Base-by-base conservation (phyloP, 1,140 invertebrate species). In the Drosophila nigromelanica region DNA sequence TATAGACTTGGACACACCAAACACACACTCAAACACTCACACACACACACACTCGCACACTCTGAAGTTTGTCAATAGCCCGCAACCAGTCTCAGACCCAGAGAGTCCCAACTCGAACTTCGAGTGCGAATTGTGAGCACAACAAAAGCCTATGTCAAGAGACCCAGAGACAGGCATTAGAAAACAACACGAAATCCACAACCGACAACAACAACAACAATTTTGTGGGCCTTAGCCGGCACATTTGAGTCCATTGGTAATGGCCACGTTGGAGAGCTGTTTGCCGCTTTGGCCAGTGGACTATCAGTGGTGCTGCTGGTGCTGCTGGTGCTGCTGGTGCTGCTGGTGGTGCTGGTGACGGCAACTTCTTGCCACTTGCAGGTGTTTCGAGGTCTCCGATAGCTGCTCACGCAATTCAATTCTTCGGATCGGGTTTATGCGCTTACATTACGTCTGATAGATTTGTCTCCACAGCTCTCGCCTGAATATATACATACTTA, bases 121-220 rank as follows among this genome's bases (percentile, higher is more conserved):
- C 35, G 33, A 63, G 51, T 52, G 64, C 51, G 59, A 68, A 27
- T 12, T 40, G 56, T 40, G 27, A 67, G 55, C 55, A 55, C 51
- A 37, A 52, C 66, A 62, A 45, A 71, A 58, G 60, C 60, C 42
- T 52, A 60, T 35, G 48, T 15, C 61, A 30, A 54, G 50, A 64
- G 55, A 45, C 21, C 61, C 27, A 54, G 50, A 61, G 55, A 58
- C 54, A 45, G 61, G 63, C 61, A 73, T 64, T 77, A 71, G 62
- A 79, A 8, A 79, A 62, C 59, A 47, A 67, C 39, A 81, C 66
- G 48, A 67, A 48, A 63, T 82, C 75, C 79, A 78, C 79, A 78
- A 63, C 30, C 58, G 21, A 30, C 43, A 63, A 33, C 43, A 56
- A 42, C 15, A 30, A 15, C 50, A 35, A 15, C 39, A 47, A 14